Percentiles rank a stretch among this genome's conserved stretches.
Evolutionary conservation across 2,888 invertebrate genomes (phyloP).

Genomic region (Caenorhabditis imperialis): DNA sequence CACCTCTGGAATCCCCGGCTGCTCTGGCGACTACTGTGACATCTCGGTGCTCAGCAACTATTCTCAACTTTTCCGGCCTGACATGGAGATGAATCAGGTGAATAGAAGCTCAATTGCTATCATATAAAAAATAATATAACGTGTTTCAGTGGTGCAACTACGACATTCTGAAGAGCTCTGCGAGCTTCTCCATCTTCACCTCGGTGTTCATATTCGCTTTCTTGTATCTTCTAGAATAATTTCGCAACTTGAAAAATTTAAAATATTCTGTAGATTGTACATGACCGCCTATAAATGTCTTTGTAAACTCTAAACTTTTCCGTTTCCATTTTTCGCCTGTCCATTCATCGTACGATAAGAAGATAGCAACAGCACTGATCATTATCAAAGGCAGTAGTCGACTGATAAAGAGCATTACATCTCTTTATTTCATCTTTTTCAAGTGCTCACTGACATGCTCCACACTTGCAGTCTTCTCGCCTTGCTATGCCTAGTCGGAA

Average conservation of each 20-base stretch:
- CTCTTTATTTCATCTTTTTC: conserved; percentile 1
- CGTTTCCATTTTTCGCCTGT: too few species aligned
- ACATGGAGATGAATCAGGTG: conserved; percentile 40
- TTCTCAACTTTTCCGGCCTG: conserved; percentile 26
- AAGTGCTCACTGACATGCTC: background rate
- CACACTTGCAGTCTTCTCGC: conserved; percentile 8
- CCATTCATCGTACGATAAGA: too few species aligned
- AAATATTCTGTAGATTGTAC: too few species aligned
- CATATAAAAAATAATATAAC: background rate
- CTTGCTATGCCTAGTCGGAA: conserved; percentile 7
- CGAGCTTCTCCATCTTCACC: conserved; percentile 21
- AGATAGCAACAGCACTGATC: conserved; percentile 29
- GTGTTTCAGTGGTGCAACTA: conserved; percentile 36
- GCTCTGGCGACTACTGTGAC: conserved; percentile 43
- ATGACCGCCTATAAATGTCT: too few species aligned
- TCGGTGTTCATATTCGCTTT: conserved; percentile 11
- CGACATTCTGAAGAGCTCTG: conserved; percentile 19
- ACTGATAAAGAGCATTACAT: conserved; percentile 20
- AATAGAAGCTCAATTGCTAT: background rate
- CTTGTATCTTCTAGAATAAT: conserved; percentile 5
- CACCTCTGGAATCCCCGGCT: conserved; percentile 38
- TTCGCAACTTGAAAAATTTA: too few species aligned
- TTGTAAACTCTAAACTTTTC: too few species aligned
- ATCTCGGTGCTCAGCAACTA: conserved; percentile 29
- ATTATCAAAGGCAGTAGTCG: conserved; percentile 30